Base-by-base conservation (phyloP, 2,888 invertebrate genomes). In the Epirrita christyi region DNA sequence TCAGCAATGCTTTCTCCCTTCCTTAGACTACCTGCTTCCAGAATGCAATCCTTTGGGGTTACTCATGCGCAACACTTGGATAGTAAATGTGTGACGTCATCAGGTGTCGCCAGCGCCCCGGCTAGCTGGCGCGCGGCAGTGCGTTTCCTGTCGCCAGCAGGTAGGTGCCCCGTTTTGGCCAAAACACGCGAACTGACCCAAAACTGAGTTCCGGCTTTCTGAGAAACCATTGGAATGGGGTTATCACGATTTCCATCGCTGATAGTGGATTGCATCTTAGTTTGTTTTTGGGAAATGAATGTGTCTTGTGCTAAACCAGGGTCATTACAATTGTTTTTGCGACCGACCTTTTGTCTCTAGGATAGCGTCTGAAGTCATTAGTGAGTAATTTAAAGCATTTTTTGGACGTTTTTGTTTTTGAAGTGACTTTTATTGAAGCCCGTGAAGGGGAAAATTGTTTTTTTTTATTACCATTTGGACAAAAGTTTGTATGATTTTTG, bases 61-160 rank as follows among this genome's bases (percentile, higher is more conserved):
- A 8, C 13, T 42, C n/a, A n/a, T 32, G 34, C 42, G 54, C 41
- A 40, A 9, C 21, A n/a, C 7, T 48, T 29, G 11, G 34, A 38
- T 27, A 7, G 32, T 32, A 32, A 4, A 32, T 32, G 27, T 15
- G 44, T 66, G 66, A 64, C 66, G 66, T 67, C 64, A 63, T 45
- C 42, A 41, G 47, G 55, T 42, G 52, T 37, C 59, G 47, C 46
- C 43, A 57, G 40, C 62, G 55, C 50, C 21, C 2, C 21, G 21
- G 2, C 21, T n/a, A n/a, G n/a, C n/a, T n/a, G 21, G 21, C 65
- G 58, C n/a, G n/a, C n/a, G n/a, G n/a, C n/a, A n/a, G n/a, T n/a
- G 45, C 61, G 56, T 61, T 63, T 62, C 63, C 66, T 49, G 59
- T 37, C 51, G 47, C 51, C 48, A 5, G 27, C 60, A 63, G 65